phyloP scores from a whole-genome alignment of 2,113 vertebrate genomes.

The Oxyura jamaicensis region DNA sequence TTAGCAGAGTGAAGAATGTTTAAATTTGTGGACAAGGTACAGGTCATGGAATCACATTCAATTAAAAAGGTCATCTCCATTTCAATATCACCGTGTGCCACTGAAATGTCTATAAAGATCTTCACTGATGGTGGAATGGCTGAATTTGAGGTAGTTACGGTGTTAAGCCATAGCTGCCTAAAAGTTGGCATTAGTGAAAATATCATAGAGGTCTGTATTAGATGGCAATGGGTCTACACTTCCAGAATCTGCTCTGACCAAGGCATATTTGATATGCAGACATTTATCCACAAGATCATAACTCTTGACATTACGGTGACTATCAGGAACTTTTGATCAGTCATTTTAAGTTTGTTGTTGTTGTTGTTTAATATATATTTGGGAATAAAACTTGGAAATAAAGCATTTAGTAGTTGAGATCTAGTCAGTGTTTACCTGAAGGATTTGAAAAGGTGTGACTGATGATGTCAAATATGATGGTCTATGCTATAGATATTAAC shows the following conservation, averaged over 20 bases:
- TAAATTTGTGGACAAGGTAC: neutral
- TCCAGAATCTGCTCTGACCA: neutral
- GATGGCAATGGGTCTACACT: neutral
- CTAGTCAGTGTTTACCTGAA: neutral
- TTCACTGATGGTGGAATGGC: neutral
- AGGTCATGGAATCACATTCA: neutral
- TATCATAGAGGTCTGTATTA: neutral
- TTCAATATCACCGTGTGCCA: neutral
- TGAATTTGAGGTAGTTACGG: neutral
- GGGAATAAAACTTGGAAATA: neutral
- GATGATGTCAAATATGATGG: neutral
- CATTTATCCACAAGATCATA: neutral
- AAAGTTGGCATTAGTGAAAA: neutral
- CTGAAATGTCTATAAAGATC: neutral
- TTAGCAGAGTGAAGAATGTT: neutral
- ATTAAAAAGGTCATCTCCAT: neutral
- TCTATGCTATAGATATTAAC: neutral
- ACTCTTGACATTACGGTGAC: neutral
- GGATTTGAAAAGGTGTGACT: neutral
- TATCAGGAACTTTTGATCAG: neutral
- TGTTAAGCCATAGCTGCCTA: neutral
- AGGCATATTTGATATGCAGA: neutral
- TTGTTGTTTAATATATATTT: neutral
- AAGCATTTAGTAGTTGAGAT: neutral
- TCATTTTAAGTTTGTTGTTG: neutral